These are phyloP conservation scores for Crenuchus spilurus DNA, from an alignment of 2,797 vertebrate genomes.

Conservation along the genomic window DNA sequence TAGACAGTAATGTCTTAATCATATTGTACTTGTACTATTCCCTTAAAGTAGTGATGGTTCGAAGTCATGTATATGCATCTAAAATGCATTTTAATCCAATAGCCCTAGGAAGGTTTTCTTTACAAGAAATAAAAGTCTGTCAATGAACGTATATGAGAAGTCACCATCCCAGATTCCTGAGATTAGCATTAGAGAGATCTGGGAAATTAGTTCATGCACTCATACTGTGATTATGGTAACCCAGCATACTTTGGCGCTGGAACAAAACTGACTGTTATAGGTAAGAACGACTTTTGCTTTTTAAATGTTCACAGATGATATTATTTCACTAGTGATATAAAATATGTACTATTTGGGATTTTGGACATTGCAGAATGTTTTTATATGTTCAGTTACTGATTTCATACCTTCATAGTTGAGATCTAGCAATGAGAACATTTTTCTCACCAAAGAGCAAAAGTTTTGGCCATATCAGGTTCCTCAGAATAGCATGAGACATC, in stretches of 20 bases:
- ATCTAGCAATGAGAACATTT: too few species aligned
- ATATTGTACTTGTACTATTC: too few species aligned
- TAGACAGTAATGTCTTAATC: too few species aligned
- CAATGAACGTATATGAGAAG: background rate
- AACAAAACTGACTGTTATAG: too few species aligned
- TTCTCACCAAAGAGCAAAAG: background rate
- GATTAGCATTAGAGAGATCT: constrained; percentile 1
- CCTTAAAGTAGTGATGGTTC: background rate
- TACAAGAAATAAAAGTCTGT: background rate
- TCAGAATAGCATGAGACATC: background rate
- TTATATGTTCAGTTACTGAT: background rate
- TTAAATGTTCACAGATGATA: too few species aligned
- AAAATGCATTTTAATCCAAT: too few species aligned
- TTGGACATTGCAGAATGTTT: background rate
- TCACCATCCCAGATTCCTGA: background rate
- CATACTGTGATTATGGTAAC: constrained; percentile 52
- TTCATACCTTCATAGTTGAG: too few species aligned
- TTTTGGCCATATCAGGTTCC: background rate
- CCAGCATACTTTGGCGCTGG: constrained; percentile 62
- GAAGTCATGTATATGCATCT: background rate
- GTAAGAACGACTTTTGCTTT: too few species aligned
- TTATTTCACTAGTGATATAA: too few species aligned
- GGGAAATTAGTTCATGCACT: constrained; percentile 16
- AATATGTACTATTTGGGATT: background rate
- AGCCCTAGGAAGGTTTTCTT: background rate